phyloP scores from a whole-genome alignment of 1,140 invertebrate genomes.

The Zaprionus camerounensis region DNA sequence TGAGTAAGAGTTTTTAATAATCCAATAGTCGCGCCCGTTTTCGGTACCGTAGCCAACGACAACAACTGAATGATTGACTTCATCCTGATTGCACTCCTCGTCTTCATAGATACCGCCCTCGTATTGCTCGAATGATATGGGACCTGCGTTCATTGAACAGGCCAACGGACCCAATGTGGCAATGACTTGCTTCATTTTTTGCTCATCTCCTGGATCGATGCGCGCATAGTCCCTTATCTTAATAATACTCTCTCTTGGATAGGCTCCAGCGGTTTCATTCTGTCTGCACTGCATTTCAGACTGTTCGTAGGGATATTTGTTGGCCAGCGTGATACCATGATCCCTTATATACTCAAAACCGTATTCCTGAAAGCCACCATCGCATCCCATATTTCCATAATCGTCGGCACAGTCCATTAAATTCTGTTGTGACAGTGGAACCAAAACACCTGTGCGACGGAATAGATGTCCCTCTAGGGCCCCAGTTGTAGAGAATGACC shows the following conservation, averaged over 20 bases:
- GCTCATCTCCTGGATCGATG: constrained; percentile 88
- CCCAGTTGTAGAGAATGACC: constrained; percentile 87
- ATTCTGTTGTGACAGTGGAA: constrained; percentile 88
- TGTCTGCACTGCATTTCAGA: constrained; percentile 86
- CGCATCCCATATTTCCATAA: constrained; percentile 88
- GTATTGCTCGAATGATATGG: constrained; percentile 92
- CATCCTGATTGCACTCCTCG: constrained; percentile 84
- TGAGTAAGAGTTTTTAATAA: constrained; percentile 92
- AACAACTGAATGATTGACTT: constrained; percentile 86
- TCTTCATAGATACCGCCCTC: constrained; percentile 88
- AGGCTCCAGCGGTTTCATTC: constrained; percentile 81
- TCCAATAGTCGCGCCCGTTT: constrained; percentile 89
- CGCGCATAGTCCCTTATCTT: constrained; percentile 89
- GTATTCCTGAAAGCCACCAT: constrained; percentile 88
- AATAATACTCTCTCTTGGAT: constrained; percentile 86
- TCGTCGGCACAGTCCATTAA: constrained; percentile 88
- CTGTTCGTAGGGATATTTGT: constrained; percentile 85
- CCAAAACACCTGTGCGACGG: constrained; percentile 88
- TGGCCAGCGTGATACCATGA: constrained; percentile 87
- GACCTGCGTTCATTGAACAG: constrained; percentile 92
- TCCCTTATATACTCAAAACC: constrained; percentile 88
- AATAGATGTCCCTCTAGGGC: constrained; percentile 86
- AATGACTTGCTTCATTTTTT: constrained; percentile 90
- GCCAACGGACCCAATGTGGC: constrained; percentile 92
- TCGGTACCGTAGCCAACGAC: constrained; percentile 87